Conservation (phyloP, 1,140 invertebrate genomes). For the Arctopsyche grandis region DNA sequence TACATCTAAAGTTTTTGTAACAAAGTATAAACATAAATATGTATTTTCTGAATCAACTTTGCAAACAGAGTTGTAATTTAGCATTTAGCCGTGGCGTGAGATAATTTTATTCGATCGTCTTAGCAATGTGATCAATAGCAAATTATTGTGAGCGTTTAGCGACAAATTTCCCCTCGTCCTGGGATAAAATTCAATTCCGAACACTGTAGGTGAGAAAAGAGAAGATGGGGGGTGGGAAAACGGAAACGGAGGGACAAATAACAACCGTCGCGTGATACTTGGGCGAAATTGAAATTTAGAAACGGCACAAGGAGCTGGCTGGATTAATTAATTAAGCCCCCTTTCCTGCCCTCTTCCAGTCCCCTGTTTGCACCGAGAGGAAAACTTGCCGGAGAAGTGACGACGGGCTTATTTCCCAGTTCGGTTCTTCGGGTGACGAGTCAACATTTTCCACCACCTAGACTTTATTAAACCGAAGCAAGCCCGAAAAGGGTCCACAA, state of each 20-base stretch:
- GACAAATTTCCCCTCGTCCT: too few species aligned
- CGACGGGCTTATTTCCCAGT: slow-evolving; percentile 32
- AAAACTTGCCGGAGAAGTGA: background rate
- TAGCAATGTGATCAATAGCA: too few species aligned
- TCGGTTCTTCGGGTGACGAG: background rate
- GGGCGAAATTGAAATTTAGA: slow-evolving; percentile 48
- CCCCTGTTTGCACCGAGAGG: background rate
- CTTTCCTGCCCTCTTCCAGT: slow-evolving; percentile 24
- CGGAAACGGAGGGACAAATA: slow-evolving; percentile 36
- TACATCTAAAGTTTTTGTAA: too few species aligned
- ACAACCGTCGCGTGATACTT: slow-evolving; percentile 36
- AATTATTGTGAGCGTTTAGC: too few species aligned
- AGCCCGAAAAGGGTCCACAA: too few species aligned
- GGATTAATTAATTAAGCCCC: slow-evolving; percentile 50
- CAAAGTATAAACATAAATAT: too few species aligned
- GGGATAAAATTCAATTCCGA: slow-evolving; percentile 34
- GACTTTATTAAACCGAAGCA: slow-evolving; percentile 22
- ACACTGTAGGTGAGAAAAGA: background rate
- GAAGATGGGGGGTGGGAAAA: background rate
- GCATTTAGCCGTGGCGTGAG: too few species aligned
- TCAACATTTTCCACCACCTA: slow-evolving; percentile 33
- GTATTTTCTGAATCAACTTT: too few species aligned
- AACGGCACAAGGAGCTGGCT: slow-evolving; percentile 33
- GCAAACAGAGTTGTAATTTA: too few species aligned
- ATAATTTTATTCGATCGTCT: too few species aligned